Percentiles rank a stretch among this genome's conserved stretches.
Evolutionary conservation across 2,888 invertebrate genomes (phyloP).

Genomic region (Aradus depressus): DNA sequence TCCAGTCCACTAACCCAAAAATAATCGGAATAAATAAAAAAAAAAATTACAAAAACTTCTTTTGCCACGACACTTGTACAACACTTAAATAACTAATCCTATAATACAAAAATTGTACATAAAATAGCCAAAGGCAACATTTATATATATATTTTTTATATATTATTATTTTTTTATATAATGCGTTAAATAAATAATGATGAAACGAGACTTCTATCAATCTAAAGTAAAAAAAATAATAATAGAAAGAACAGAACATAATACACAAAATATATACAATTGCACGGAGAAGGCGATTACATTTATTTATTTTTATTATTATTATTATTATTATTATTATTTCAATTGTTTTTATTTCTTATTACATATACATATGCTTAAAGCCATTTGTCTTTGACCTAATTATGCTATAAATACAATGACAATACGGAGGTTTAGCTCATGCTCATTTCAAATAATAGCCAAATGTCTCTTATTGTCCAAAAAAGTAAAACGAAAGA

Average conservation of each 20-base stretch:
- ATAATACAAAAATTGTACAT: slow-evolving; percentile 27
- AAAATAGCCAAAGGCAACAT: slow-evolving; percentile 26
- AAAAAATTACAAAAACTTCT: too few species aligned
- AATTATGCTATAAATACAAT: too few species aligned
- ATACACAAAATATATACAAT: slow-evolving; percentile 8
- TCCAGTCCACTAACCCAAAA: background rate
- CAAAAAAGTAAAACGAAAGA: too few species aligned
- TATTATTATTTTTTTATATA: slow-evolving; percentile 3
- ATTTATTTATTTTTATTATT: slow-evolving; percentile 7
- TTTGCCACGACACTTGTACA: too few species aligned
- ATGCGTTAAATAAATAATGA: slow-evolving; percentile 17
- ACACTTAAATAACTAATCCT: slow-evolving; percentile 22
- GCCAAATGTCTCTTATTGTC: too few species aligned
- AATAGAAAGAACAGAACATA: background rate
- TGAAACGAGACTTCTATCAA: too few species aligned
- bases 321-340: background rate
- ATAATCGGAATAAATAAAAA: background rate
- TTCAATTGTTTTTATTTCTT: background rate
- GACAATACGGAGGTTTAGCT: too few species aligned
- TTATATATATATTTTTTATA: slow-evolving; percentile 18
- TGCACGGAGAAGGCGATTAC: slow-evolving; percentile 15
- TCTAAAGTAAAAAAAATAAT: slow-evolving; percentile 4
- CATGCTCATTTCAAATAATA: too few species aligned
- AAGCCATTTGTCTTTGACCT: too few species aligned
- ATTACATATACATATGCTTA: background rate